These are phyloP conservation scores for Pristionchus entomophagus DNA, from an alignment of 2,888 invertebrate species.

Conservation along the genomic window DNA sequence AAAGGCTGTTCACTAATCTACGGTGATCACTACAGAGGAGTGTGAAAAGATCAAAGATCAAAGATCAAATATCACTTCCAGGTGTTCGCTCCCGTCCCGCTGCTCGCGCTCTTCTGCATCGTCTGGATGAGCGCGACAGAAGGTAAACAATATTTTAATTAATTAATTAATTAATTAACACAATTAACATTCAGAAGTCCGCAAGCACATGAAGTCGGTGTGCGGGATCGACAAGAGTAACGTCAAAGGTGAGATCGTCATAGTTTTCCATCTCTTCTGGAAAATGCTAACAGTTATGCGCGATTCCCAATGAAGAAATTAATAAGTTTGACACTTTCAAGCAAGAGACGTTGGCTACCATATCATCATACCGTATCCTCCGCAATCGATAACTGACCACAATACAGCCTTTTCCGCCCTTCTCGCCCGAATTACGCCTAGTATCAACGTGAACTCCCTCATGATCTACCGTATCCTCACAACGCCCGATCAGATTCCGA, in stretches of 20 bases:
- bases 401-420: not conserved
- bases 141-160: not conserved
- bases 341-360: too few species aligned
- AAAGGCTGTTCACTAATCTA: too few species aligned
- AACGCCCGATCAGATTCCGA: not conserved
- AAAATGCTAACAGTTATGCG: not conserved
- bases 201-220: conserved; percentile 30
- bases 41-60: not conserved
- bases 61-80: not conserved
- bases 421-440: not conserved
- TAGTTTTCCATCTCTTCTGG: not conserved
- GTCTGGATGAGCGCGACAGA: conserved; percentile 12
- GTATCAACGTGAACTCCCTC: not conserved
- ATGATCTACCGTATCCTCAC: not conserved
- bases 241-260: not conserved
- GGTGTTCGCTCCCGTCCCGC: conserved; percentile 22
- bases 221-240: conserved; percentile 18
- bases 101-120: conserved; percentile 24
- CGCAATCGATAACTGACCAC: too few species aligned
- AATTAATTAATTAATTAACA: not conserved
- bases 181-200: not conserved
- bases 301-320: too few species aligned
- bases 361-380: not conserved
- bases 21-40: too few species aligned
- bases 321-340: too few species aligned